Base-by-base conservation (phyloP, 1,140 invertebrate genomes). In the Bombus ignitus region DNA sequence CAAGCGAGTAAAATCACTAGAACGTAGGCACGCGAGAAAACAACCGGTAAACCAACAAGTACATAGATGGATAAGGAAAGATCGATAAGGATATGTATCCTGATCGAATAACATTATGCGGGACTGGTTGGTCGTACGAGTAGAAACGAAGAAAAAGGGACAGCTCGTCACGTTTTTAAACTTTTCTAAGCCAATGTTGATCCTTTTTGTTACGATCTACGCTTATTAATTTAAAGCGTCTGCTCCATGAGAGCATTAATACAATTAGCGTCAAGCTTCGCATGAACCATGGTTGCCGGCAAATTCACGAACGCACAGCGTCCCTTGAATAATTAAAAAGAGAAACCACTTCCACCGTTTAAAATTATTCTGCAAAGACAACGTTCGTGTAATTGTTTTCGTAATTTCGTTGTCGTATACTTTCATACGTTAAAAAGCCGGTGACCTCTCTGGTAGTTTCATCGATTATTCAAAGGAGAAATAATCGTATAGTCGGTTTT, bases 61-160 rank as follows among this genome's bases (percentile, higher is more conserved):
- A 18, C 32, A 66, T 18, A 81, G 84, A 85, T 75, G 78, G 84
- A 85, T 81, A 71, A 53, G 39, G 4, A 3, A 4, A 12, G 28
- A n/a, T 65, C 25, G 62, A 37, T 12, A 22, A 68, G 66, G 66
- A 25, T 18, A 32, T 59, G 32, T 37, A 68, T 25, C 6, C 22
- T 57, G 44, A 71, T 81, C 25, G 84, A 68, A 73, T 59, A 68
- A 32, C 71, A 37, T 85, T 81, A 75, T 65, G 53, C 32, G n/a
- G 65, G 42, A 15, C 8, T 39, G 70, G 8, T 15, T 59, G 32
- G 10, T 66, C 72, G 73, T 28, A n/a, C 5, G 37, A 32, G 13
- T 2, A 8, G 28, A 0, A 42, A 15, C 15, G 13, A 59, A 18
- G 22, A 13, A 28, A 42, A 18, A 39, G 5, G 18, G 47, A 0